Conservation (phyloP, 2,797 vertebrate species). For the Scyliorhinus canicula region DNA sequence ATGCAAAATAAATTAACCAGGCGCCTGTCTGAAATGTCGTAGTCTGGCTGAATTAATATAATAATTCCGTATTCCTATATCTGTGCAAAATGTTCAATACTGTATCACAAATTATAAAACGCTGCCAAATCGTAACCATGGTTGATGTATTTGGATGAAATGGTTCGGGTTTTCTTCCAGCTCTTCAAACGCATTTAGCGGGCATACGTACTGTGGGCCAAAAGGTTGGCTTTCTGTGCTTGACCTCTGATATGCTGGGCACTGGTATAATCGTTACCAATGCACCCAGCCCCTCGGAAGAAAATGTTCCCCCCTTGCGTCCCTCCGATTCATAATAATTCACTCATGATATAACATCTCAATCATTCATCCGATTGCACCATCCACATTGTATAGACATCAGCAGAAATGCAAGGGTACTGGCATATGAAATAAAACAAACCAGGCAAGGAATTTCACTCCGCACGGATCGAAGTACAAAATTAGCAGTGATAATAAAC, state of each 20-base stretch:
- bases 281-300: background rate
- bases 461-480: background rate
- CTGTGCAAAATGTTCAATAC: background rate
- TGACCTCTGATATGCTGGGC: background rate
- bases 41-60: background rate
- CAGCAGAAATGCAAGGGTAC: background rate
- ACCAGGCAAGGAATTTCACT: background rate
- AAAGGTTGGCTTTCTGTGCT: background rate
- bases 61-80: background rate
- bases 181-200: background rate
- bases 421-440: background rate
- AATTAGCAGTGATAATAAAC: background rate
- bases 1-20: background rate
- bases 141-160: background rate
- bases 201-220: background rate
- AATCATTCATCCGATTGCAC: background rate
- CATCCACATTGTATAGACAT: background rate
- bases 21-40: background rate
- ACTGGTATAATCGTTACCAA: background rate
- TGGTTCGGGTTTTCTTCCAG: background rate
- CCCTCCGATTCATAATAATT: background rate
- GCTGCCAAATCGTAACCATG: background rate
- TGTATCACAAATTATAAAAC: background rate
- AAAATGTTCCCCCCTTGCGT: background rate
- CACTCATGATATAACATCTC: background rate